These are phyloP conservation scores for Sitta carolinensis DNA, from an alignment of 2,797 vertebrate genomes.

Conservation along the genomic window DNA sequence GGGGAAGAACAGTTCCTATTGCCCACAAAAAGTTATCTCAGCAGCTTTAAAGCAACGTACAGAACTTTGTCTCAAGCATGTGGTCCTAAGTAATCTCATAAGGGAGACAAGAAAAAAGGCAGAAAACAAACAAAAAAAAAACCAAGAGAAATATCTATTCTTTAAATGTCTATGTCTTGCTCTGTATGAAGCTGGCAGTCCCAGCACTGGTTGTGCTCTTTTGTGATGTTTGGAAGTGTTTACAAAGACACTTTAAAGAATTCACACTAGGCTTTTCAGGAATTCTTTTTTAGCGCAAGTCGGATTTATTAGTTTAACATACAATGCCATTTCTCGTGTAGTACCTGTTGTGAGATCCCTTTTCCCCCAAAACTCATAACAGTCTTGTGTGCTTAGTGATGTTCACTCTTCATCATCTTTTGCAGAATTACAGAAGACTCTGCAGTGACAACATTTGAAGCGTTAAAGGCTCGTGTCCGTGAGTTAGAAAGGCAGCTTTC, in stretches of 20 bases:
- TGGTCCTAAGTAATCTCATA: background rate
- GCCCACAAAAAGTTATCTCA: background rate
- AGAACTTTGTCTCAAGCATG: background rate
- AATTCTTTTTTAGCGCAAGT: background rate
- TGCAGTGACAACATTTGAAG: conserved; percentile 96
- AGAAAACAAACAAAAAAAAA: background rate
- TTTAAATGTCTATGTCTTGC: background rate
- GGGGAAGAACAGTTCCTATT: background rate
- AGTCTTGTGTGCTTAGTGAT: background rate
- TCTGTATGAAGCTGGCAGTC: background rate
- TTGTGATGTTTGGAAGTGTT: background rate
- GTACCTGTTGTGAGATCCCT: background rate
- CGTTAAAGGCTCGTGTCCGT: conserved; percentile 97
- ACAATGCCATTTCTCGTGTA: rapidly evolving
- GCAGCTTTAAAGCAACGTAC: background rate
- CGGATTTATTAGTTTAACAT: background rate
- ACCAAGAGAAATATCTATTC: background rate
- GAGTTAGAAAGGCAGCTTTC: conserved; percentile 98
- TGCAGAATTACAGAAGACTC: conserved; percentile 96
- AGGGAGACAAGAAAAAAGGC: background rate
- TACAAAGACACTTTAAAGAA: background rate
- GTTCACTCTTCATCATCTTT: conserved; percentile 52
- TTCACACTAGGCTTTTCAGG: background rate
- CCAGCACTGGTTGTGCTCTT: background rate
- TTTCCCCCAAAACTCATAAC: background rate